These are phyloP conservation scores for Nomada ferruginata DNA, from an alignment of 2,888 invertebrate species.

Conservation along the genomic window DNA sequence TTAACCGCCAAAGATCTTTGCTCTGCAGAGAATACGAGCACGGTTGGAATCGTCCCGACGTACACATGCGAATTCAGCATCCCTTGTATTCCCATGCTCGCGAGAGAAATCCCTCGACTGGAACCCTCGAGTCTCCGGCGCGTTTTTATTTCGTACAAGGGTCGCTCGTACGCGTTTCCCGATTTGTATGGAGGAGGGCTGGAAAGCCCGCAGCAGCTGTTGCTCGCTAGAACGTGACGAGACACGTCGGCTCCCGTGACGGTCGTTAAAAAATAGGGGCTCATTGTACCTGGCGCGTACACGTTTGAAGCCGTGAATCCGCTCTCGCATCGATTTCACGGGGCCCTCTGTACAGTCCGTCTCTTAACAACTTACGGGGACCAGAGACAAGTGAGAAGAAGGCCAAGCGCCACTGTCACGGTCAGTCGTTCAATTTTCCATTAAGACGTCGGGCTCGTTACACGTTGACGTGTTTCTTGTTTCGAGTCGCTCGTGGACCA, in stretches of 20 bases:
- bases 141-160: conserved; percentile 50
- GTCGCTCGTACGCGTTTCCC: conserved; percentile 59
- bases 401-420: conserved; percentile 33
- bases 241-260: conserved; percentile 30
- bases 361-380: not conserved
- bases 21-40: not conserved
- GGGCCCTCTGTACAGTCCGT: conserved; percentile 17
- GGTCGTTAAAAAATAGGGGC: conserved; percentile 74
- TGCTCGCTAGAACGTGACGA: conserved; percentile 63
- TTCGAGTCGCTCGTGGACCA: conserved; percentile 28
- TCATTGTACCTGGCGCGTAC: conserved; percentile 68
- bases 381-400: not conserved
- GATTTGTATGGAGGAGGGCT: conserved; percentile 62
- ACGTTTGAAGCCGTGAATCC: conserved; percentile 20
- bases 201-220: conserved; percentile 71
- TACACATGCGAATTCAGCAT: conserved; percentile 47
- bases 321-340: conserved; percentile 60
- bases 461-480: conserved; percentile 4
- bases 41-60: conserved; percentile 5
- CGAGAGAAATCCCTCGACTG: conserved; percentile 8
- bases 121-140: not conserved
- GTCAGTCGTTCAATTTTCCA: conserved; percentile 53
- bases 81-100: conserved; percentile 55
- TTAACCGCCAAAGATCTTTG: not conserved
- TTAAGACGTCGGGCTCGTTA: conserved; percentile 55